Evolutionary conservation across 2,797 vertebrate species (phyloP), one percentile per base, ranked within the genome.

Genomic region (Myotis planiceps): DNA sequence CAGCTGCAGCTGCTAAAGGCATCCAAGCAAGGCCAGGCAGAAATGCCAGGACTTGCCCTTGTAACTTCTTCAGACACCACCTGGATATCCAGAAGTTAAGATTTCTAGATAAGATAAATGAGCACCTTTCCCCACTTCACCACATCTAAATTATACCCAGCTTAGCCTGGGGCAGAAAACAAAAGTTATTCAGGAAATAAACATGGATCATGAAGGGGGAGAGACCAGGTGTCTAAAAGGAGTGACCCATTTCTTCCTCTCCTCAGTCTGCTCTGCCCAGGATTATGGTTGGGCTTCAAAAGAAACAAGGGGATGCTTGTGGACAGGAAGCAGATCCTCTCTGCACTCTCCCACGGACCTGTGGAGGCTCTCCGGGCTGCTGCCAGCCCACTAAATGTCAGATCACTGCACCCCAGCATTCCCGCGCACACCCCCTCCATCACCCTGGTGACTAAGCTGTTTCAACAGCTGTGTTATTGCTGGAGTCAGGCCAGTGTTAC

Each of bases 381-480:
- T 91, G 97, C 98, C 96, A 91, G 98, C 92, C 87, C 97, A 97
- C 98, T 97, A 96, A 98, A 99, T 98, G 98, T 99, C 98, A 98
- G 97, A 98, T 98, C 97, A 66, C 97, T 96, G 97, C 97, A 97
- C 96, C 98, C 98, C 98, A 98, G 98, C 99, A 99, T 99, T 99
- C 99, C 98, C 95, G 89, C 95, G 39, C 96, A 93, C 93, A 96
- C 98, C 96, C 97, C 95, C 69, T 97, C 98, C 98, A 99, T 99
- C 72, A 96, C 99, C 99, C 98, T 90, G 97, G 99, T 98, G 98
- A 99, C 99, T 98, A 98, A 99, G 98, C 99, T 99, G 98, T 97
- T 98, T 99, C 98, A 98, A 98, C 99, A 99, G 99, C 99, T 99
- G 99, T 99, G 99, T 99, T 99, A 98, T 99, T 99, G 98, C 99